phyloP scores from a whole-genome alignment of 2,797 vertebrate genomes.

The Pteronotus mesoamericanus region DNA sequence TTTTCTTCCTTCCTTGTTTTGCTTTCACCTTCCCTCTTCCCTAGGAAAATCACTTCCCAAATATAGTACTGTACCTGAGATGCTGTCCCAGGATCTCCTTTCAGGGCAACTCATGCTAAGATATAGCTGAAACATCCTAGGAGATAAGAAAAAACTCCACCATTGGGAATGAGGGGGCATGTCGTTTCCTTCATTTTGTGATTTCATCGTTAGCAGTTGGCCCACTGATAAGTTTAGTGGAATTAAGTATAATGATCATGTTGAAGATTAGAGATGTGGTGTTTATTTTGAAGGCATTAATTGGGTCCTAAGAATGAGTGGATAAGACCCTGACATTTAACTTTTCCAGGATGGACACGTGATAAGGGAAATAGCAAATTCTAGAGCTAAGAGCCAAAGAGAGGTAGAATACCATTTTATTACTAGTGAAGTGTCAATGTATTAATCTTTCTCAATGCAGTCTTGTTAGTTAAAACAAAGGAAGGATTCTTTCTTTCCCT shows the following conservation, averaged over 20 bases:
- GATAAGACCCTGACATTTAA: not conserved
- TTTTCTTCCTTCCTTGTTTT: not conserved
- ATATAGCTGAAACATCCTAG: not conserved
- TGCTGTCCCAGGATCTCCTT: not conserved
- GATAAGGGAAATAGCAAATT: not conserved
- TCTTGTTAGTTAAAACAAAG: not conserved
- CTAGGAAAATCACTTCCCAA: not conserved
- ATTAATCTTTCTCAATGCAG: not conserved
- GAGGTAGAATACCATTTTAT: not conserved
- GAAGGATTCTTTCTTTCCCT: not conserved
- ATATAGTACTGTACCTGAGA: not conserved
- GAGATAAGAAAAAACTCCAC: rapidly evolving
- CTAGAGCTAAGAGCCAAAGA: not conserved
- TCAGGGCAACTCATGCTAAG: not conserved
- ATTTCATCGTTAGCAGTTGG: not conserved
- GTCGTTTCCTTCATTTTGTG: not conserved
- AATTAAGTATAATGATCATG: conserved; percentile 18
- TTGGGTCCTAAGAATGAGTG: not conserved
- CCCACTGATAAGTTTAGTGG: not conserved
- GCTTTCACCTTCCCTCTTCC: not conserved
- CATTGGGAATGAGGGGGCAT: not conserved
- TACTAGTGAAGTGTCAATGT: not conserved
- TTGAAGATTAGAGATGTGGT: not conserved
- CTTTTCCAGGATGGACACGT: not conserved
- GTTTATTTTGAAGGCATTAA: not conserved